These are phyloP conservation scores for Carassius carassius DNA, from an alignment of 2,113 vertebrate species.

Conservation along the genomic window DNA sequence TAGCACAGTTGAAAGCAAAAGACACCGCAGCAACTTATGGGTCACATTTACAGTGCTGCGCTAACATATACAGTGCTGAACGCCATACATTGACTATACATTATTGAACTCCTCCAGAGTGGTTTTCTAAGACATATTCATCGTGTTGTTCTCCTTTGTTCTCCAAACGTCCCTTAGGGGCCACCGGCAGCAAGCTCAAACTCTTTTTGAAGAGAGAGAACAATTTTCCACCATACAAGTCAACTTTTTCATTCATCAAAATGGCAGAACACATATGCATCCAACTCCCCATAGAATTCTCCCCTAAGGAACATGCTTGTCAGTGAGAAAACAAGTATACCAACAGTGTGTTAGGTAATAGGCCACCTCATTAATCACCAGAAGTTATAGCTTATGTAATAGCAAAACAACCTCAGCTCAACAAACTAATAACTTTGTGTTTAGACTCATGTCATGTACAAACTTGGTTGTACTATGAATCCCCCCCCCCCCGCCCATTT, in stretches of 20 bases:
- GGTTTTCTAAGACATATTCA: conserved; percentile 26
- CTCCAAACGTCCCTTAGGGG: conserved; percentile 43
- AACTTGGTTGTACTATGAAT: conserved; percentile 14
- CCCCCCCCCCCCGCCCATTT: too few relatives aligned
- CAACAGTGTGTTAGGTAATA: conserved; percentile 50
- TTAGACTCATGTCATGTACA: background rate
- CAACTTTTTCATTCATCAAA: conserved; percentile 57
- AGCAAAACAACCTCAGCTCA: conserved; percentile 32
- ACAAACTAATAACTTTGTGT: conserved; percentile 21
- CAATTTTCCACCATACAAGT: conserved; percentile 23
- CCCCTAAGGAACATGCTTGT: conserved; percentile 50
- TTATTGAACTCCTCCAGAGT: conserved; percentile 23
- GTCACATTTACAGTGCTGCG: background rate
- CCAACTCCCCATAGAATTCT: conserved; percentile 44
- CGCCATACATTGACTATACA: conserved; percentile 15
- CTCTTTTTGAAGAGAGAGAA: conserved; percentile 40
- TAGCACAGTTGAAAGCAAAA: conserved; percentile 5
- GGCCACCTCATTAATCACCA: conserved; percentile 57
- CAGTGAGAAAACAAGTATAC: conserved; percentile 52
- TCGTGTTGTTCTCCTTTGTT: conserved; percentile 38
- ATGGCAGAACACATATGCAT: conserved; percentile 44
- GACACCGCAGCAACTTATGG: background rate
- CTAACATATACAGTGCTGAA: background rate
- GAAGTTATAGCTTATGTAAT: conserved; percentile 51
- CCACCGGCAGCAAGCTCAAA: conserved; percentile 8